phyloP scores from a whole-genome alignment of 2,797 vertebrate genomes.

The Phrynocephalus forsythii region DNA sequence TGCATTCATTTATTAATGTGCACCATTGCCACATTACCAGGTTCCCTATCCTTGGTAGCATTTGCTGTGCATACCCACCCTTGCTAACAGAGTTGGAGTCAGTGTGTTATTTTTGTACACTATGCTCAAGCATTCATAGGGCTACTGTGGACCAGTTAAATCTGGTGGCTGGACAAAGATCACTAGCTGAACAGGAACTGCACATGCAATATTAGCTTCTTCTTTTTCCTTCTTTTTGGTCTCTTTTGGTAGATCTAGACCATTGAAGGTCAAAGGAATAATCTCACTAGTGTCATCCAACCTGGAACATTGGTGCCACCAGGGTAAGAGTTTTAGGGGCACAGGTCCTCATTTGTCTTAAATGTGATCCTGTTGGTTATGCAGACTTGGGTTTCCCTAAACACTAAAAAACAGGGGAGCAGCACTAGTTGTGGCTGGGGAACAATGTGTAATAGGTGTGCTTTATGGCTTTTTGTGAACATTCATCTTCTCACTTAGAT shows the following conservation, averaged over 20 bases:
- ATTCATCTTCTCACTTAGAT: not conserved
- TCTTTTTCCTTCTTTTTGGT: not conserved
- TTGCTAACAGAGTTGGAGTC: not conserved
- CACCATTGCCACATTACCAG: not conserved
- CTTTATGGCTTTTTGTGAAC: not conserved
- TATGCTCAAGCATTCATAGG: not conserved
- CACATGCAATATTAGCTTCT: not conserved
- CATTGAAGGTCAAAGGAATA: conserved; percentile 3
- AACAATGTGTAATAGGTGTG: not conserved
- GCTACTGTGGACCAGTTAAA: not conserved
- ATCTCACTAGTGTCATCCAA: not conserved
- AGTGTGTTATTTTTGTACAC: not conserved
- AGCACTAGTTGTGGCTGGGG: not conserved
- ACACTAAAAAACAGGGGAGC: not conserved
- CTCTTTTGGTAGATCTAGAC: not conserved
- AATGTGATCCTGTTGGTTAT: not conserved
- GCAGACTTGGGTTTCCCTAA: not conserved
- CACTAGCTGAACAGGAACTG: not conserved
- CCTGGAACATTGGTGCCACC: not conserved
- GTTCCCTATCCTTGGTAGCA: not conserved
- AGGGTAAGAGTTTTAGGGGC: too few species aligned
- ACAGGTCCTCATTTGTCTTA: not conserved
- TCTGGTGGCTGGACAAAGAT: not conserved
- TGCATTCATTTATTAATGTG: conserved; percentile 7
- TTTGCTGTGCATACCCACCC: not conserved